A percentile compares a stretch with the other conserved stretches of the same genome.
Evolutionary conservation across 23 tunicate genomes (phyloP).

Genomic region (Styela plicata): DNA sequence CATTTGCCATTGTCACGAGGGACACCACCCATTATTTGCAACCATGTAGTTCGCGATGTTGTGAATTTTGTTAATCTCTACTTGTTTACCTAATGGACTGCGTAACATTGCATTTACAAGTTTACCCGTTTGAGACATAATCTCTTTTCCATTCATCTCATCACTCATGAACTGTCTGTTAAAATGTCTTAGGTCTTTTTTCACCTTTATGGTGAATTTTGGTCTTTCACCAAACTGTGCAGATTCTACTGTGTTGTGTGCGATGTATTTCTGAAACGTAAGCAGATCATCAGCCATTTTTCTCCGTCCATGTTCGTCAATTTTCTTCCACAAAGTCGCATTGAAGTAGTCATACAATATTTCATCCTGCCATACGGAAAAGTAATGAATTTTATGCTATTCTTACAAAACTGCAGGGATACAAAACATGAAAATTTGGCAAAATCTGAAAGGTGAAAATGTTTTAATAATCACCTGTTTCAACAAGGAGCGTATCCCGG

Average conservation of each 20-base stretch:
- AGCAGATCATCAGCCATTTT: slow-evolving; percentile 1
- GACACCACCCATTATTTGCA: neutral
- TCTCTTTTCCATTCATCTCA: neutral
- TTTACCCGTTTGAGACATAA: too few species aligned
- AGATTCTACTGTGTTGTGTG: neutral
- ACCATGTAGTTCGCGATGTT: neutral
- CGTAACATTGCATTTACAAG: neutral
- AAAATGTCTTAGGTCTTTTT: too few species aligned
- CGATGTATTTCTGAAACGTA: neutral
- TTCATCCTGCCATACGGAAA: slow-evolving; percentile 26
- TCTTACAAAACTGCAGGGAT: too few species aligned
- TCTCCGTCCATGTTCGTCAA: neutral
- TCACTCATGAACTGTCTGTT: neutral
- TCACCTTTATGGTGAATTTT: neutral
- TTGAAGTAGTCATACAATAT: slow-evolving; percentile 27
- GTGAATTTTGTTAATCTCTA: neutral
- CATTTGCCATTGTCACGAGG: too few species aligned
- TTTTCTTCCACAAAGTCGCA: slow-evolving; percentile 18
- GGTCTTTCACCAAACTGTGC: too few species aligned
- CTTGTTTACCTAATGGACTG: neutral
- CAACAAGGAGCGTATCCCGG: neutral
- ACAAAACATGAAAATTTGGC: too few species aligned
- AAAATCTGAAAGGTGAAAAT: too few species aligned
- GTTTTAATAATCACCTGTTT: slow-evolving; percentile 24
- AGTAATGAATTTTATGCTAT: too few species aligned